Evolutionary conservation across 2,113 vertebrate genomes (phyloP).

Genomic region (Prochilodus magdalenae): DNA sequence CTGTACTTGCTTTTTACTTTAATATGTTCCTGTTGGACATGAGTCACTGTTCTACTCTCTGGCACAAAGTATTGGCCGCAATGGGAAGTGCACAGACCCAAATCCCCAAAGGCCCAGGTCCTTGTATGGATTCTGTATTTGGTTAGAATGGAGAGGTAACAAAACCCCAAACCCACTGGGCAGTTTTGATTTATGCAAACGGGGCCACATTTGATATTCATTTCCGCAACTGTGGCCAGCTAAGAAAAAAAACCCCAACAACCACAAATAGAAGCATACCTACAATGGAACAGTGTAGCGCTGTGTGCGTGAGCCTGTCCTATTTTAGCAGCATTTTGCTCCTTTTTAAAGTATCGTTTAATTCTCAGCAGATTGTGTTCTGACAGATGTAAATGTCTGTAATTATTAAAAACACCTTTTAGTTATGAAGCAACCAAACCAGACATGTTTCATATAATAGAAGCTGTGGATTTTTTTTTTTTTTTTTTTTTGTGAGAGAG

Average conservation of each 20-base stretch:
- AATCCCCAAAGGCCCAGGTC: not conserved
- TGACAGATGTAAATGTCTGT: slow-evolving; percentile 71
- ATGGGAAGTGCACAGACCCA: slow-evolving; percentile 11
- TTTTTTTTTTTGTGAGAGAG: slow-evolving; percentile 45
- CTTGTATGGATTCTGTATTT: not conserved
- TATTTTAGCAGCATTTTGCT: slow-evolving; percentile 77
- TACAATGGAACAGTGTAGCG: slow-evolving; percentile 69
- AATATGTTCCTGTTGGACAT: slow-evolving; percentile 15
- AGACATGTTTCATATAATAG: slow-evolving; percentile 70
- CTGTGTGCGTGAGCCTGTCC: slow-evolving; percentile 72
- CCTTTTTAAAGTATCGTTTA: slow-evolving; percentile 63
- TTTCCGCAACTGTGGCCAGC: slow-evolving; percentile 77
- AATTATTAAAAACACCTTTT: slow-evolving; percentile 81
- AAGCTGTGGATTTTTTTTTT: slow-evolving; percentile 65
- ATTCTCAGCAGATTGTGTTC: slow-evolving; percentile 72
- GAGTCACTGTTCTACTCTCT: slow-evolving; percentile 14
- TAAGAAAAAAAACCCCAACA: slow-evolving; percentile 74
- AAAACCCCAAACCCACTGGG: slow-evolving; percentile 54
- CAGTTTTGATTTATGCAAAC: slow-evolving; percentile 78
- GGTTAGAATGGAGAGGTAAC: slow-evolving; percentile 19
- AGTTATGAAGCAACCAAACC: slow-evolving; percentile 63
- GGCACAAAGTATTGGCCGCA: not conserved
- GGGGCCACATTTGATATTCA: slow-evolving; percentile 78
- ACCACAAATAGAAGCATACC: slow-evolving; percentile 69
- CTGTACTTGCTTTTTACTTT: not conserved